phyloP scores from a whole-genome alignment of 2,888 invertebrate species.

The Oxytorus armatus region DNA sequence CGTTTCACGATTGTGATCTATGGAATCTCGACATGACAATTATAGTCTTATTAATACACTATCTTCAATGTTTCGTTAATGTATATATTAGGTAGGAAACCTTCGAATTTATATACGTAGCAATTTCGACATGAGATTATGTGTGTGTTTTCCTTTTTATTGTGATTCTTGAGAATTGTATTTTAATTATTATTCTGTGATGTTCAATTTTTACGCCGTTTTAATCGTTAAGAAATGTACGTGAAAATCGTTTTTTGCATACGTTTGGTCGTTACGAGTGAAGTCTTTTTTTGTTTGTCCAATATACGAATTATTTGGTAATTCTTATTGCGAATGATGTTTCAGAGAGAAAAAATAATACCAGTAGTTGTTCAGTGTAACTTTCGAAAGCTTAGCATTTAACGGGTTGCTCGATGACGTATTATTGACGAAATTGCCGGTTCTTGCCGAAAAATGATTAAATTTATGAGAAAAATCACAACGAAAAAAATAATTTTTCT shows the following conservation, averaged over 20 bases:
- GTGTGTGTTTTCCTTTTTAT: conserved; percentile 45
- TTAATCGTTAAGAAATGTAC: conserved; percentile 42
- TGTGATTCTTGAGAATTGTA: conserved; percentile 38
- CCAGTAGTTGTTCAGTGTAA: too few relatives aligned
- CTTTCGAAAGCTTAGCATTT: too few relatives aligned
- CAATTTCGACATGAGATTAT: conserved; percentile 40
- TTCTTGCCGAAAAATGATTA: too few relatives aligned
- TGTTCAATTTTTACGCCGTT: conserved; percentile 57
- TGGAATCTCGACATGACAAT: conserved; percentile 69
- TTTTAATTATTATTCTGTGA: conserved; percentile 61
- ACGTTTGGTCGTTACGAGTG: not conserved
- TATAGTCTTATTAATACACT: conserved; percentile 54
- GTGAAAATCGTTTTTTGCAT: conserved; percentile 10
- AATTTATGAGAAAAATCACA: too few relatives aligned
- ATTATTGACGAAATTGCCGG: too few relatives aligned
- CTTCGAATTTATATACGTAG: conserved; percentile 55
- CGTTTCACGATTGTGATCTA: conserved; percentile 62
- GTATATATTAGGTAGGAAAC: conserved; percentile 68
- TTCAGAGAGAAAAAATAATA: not conserved
- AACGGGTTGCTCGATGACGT: too few relatives aligned
- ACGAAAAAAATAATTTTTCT: too few relatives aligned
- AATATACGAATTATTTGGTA: not conserved
- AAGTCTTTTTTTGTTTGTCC: conserved; percentile 1
- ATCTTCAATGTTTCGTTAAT: conserved; percentile 49
- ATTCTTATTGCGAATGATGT: not conserved